Evolutionary conservation across 2,888 invertebrate genomes (phyloP).

Genomic region (Trachelus iudaicus): DNA sequence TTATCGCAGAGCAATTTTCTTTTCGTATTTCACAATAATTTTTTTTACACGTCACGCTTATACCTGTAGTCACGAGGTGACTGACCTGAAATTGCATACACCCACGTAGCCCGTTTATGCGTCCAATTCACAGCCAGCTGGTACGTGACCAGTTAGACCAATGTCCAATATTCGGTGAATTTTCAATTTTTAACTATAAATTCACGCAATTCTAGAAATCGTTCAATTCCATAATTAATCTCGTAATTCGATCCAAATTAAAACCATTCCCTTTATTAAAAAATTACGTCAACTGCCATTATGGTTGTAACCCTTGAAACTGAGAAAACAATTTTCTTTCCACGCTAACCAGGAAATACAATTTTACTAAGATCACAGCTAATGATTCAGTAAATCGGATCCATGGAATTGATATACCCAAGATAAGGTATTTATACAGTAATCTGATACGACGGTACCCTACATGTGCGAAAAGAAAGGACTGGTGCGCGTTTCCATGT

Average conservation of each 20-base stretch:
- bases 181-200: conserved; percentile 31
- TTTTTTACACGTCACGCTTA: too few relatives aligned
- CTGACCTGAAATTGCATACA: conserved; percentile 42
- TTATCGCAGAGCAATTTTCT: neutral
- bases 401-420: conserved; percentile 11
- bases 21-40: too few relatives aligned
- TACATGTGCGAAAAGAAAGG: neutral
- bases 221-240: conserved; percentile 13
- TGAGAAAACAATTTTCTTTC: neutral
- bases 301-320: neutral
- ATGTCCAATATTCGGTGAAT: conserved; percentile 38
- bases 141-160: conserved; percentile 45
- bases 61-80: neutral
- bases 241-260: neutral
- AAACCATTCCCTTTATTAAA: neutral
- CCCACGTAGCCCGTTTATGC: conserved; percentile 51
- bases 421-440: conserved; percentile 51
- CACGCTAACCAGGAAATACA: neutral
- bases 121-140: conserved; percentile 44
- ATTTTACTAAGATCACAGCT: neutral
- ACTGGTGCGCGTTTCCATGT: conserved; percentile 13
- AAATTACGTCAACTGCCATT: neutral
- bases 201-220: conserved; percentile 29
- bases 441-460: conserved; percentile 40
- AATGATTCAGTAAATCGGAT: conserved; percentile 1